Percentiles rank a stretch among this genome's conserved stretches.
Conservation (phyloP, 2,888 invertebrate species). For the Glyphotaelius pellucidus region DNA sequence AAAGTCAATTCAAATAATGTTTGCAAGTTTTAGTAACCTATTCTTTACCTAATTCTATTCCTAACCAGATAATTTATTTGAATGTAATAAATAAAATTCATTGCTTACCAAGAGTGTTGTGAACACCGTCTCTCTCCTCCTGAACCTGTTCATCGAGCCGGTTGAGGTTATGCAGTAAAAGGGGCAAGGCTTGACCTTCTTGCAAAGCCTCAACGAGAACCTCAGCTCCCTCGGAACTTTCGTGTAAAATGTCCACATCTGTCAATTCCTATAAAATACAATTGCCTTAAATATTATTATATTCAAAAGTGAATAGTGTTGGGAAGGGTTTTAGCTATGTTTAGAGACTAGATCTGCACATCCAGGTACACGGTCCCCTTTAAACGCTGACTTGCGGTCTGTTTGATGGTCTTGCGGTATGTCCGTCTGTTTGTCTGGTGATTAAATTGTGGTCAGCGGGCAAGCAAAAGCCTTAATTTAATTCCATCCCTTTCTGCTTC, state of each 20-base stretch:
- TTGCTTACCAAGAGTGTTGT: slow-evolving; percentile 89
- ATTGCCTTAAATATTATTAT: neutral
- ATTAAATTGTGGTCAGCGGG: no score
- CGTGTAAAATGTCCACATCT: slow-evolving; percentile 96
- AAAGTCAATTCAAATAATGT: neutral
- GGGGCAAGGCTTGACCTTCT: slow-evolving; percentile 92
- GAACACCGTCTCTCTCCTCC: slow-evolving; percentile 97
- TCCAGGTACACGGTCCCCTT: slow-evolving; percentile 60
- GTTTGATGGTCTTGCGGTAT: no score
- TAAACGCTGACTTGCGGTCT: no score
- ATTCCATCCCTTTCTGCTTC: no score
- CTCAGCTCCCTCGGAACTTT: slow-evolving; percentile 94
- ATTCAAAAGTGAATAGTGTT: slow-evolving; percentile 75
- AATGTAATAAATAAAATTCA: neutral
- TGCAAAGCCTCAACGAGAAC: slow-evolving; percentile 91
- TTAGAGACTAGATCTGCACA: slow-evolving; percentile 47
- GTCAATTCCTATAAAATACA: slow-evolving; percentile 88
- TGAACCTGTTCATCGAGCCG: slow-evolving; percentile 94
- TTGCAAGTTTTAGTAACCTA: no score
- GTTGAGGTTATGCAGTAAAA: slow-evolving; percentile 95
- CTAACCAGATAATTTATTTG: no score
- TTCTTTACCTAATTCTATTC: no score
- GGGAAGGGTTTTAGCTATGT: slow-evolving; percentile 62
- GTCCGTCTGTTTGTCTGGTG: no score
- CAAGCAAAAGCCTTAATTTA: no score